Base-by-base conservation (phyloP, 2,888 invertebrate genomes). In the Dilophus febrilis region DNA sequence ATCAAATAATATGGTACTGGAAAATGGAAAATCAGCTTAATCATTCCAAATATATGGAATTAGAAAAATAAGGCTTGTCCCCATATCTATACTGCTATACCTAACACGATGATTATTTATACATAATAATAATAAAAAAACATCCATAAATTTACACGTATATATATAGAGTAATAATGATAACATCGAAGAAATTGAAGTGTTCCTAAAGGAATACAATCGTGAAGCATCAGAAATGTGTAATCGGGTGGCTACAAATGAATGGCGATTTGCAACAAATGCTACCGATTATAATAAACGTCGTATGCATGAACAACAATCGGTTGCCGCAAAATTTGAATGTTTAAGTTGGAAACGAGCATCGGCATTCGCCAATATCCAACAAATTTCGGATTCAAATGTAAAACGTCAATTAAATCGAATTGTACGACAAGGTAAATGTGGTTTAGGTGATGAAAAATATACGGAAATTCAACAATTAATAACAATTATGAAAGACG, bases 191-290 rank as follows among this genome's bases (percentile, higher is more conserved):
- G 80, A 80, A 50, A 78, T 79, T 0, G 60, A 72, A 16, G 75
- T 77, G 53, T 83, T 81, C 52, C 67, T 83, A 1, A 62, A 74
- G 4, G 79, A 81, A 54, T 81, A 77, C 49, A 78, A 82, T 51
- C 64, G 70, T 17, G 80, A 81, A 56, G 81, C 79, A 0, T 71
- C 77, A 1, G 68, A 69, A 35, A 75, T 77, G 69, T 83, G 82
- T 52, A 78, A 75, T 53, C 66, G 72, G 45, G 75, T 81, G 3
- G 76, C 72, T 37, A 71, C 70, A 47, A 72, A 78, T 1, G 78
- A 80, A 52, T 83, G 83, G 82, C 70, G 70, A 41, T 83, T 77
- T 53, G 76, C 77, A 7, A 82, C 81, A 6, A 83, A 83, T 56
- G 74, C 80, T 46, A 81, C 81, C 0, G 80, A 81, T 38, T 59